Conservation (phyloP, 2,797 vertebrate genomes). For the Tinamus major region DNA sequence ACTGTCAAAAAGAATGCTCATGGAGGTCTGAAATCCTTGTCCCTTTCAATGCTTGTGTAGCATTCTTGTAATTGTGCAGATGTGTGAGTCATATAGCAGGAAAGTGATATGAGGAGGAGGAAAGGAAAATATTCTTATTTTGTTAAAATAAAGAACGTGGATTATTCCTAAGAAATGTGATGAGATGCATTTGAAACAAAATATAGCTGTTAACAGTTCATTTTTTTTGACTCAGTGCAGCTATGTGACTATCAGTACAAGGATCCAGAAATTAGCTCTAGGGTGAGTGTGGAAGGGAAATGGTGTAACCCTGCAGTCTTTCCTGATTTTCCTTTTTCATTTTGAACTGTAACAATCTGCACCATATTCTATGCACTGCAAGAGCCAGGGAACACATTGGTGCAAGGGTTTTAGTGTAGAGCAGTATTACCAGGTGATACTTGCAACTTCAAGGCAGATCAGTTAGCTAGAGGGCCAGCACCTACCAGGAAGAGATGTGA, state of each 20-base stretch:
- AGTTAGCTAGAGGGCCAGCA: background rate
- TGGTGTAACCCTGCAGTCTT: background rate
- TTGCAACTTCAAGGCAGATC: background rate
- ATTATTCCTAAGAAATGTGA: background rate
- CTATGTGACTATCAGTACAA: background rate
- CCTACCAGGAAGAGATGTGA: background rate
- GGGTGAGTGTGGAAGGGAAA: rapidly evolving
- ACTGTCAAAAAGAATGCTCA: rapidly evolving
- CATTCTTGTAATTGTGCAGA: background rate
- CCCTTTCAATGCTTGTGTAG: background rate
- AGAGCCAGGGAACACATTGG: background rate
- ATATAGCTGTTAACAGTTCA: background rate
- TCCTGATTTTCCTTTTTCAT: background rate
- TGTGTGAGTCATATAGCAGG: rapidly evolving
- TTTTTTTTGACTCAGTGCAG: background rate
- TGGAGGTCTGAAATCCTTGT: background rate
- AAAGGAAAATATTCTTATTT: background rate
- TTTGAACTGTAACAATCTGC: background rate
- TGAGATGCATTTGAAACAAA: background rate
- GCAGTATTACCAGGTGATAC: background rate
- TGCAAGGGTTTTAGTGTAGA: background rate
- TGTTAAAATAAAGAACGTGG: background rate
- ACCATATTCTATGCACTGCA: background rate
- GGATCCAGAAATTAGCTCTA: background rate
- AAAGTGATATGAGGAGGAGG: background rate